These are phyloP conservation scores for Strigamia crassipes DNA, from an alignment of 2,888 invertebrate genomes.

Conservation along the genomic window DNA sequence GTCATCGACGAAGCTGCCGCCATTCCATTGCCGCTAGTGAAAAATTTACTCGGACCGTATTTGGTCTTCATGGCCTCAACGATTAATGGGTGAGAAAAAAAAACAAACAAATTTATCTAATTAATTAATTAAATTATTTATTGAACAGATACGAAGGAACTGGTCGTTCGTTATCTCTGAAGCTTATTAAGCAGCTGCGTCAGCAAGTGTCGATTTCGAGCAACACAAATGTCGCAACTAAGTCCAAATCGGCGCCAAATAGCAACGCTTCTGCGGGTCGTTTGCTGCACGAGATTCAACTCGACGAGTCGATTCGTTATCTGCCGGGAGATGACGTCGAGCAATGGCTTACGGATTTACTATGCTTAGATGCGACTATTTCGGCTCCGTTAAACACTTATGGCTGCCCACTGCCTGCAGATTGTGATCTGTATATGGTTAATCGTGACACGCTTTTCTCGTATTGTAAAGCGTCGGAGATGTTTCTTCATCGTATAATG, in stretches of 20 bases:
- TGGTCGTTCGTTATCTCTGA: constrained; percentile 91
- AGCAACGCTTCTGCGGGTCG: constrained; percentile 54
- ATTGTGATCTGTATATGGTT: constrained; percentile 72
- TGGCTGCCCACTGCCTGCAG: constrained; percentile 86
- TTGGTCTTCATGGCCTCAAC: constrained; percentile 95
- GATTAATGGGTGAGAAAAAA: constrained; percentile 74
- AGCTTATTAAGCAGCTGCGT: constrained; percentile 86
- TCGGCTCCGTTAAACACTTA: constrained; percentile 68
- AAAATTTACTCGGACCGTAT: constrained; percentile 85
- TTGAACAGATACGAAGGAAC: constrained; percentile 85
- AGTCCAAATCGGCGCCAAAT: constrained; percentile 10
- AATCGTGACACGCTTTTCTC: constrained; percentile 91
- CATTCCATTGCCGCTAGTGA: constrained; percentile 91
- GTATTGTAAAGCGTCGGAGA: constrained; percentile 90
- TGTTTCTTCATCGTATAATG: constrained; percentile 88
- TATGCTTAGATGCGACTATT: constrained; percentile 85
- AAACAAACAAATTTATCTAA: not conserved
- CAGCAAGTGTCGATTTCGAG: constrained; percentile 62
- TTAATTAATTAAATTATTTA: constrained; percentile 47
- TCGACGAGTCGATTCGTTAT: constrained; percentile 96
- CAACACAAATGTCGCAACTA: not conserved
- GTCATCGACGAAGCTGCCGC: constrained; percentile 99
- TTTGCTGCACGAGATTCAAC: constrained; percentile 61
- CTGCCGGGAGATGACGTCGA: constrained; percentile 84
- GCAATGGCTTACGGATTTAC: constrained; percentile 83